Evolutionary conservation across 2,888 invertebrate species (phyloP).

Genomic region (Trissolcus brochymenae): DNA sequence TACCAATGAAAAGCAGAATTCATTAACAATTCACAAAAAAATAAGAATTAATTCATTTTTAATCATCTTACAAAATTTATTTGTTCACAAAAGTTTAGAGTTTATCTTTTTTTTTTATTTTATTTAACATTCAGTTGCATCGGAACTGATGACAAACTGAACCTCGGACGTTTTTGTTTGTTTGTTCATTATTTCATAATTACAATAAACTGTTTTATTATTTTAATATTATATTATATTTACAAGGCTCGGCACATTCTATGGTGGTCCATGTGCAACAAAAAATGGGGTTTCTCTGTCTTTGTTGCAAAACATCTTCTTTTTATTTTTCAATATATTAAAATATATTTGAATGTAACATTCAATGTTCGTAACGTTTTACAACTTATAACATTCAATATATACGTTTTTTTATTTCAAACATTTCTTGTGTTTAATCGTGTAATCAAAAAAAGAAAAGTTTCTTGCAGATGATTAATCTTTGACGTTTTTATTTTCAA

Average conservation of each 20-base stretch:
- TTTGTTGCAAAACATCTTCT: constrained; percentile 20
- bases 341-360: constrained; percentile 32
- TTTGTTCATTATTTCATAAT: too few relatives aligned
- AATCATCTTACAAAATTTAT: too few relatives aligned
- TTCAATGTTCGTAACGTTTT: constrained; percentile 1
- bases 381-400: constrained; percentile 29
- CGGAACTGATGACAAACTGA: not conserved
- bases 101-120: not conserved
- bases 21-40: not conserved
- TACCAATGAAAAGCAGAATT: not conserved
- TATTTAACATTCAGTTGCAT: constrained; percentile 15
- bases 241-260: constrained; percentile 66
- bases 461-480: not conserved
- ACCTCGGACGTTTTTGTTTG: too few relatives aligned
- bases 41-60: not conserved
- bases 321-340: constrained; percentile 21
- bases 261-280: constrained; percentile 63
- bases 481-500: not conserved
- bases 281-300: constrained; percentile 6
- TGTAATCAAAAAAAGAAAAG: constrained; percentile 13
- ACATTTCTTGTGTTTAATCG: constrained; percentile 1
- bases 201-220: not conserved
- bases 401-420: constrained; percentile 19
- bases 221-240: constrained; percentile 27
- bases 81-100: not conserved